Base-by-base conservation (phyloP, 2,797 vertebrate species). In the Microctenopoma lineatum region DNA sequence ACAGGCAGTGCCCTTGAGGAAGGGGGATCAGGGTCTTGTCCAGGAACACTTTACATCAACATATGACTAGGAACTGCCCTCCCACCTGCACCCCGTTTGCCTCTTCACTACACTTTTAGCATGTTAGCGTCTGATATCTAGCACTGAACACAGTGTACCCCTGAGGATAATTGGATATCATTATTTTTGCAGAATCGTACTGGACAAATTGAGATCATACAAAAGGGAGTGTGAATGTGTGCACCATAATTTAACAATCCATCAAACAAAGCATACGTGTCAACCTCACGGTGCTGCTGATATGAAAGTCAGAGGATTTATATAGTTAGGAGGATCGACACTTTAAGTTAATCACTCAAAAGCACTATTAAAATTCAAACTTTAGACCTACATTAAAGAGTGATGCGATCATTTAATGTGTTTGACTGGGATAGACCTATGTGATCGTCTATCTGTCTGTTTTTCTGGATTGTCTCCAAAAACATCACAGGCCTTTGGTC, bases 381-480 rank as follows among this genome's bases (percentile, higher is more conserved):
- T 47, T 53, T 59, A 66, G 73, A 71, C 74, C 55, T 47, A 56
- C 56, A 80, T 73, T 70, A 83, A 71, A 75, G 39, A 73, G 47
- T 29, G 26, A 70, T 61, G 57, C 58, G 54, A 86, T 76, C 73
- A 77, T 39, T 73, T 61, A 80, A 84, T 78, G 59, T 52, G 58
- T 71, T 62, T 81, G 79, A 73, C 84, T 75, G 70, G 77, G 79
- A 74, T 65, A 75, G 73, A 84, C 76, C 59, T 57, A 75, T 85
- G 76, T 80, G 81, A 83, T 89, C 75, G 71, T 71, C 78, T 66
- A 54, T 50, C 76, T 68, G 58, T 68, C 57, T 70, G 65, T 69
- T 73, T 73, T 61, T 54, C 77, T 91, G 91, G 86, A 87, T 52
- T 27, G 59, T 65, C 59, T 92, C 81, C 80, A 91, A 79, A 84